Percentiles rank a stretch among this genome's conserved stretches.
Conservation (phyloP, 2,888 invertebrate species). For the Zygothrica quintamaculata region DNA sequence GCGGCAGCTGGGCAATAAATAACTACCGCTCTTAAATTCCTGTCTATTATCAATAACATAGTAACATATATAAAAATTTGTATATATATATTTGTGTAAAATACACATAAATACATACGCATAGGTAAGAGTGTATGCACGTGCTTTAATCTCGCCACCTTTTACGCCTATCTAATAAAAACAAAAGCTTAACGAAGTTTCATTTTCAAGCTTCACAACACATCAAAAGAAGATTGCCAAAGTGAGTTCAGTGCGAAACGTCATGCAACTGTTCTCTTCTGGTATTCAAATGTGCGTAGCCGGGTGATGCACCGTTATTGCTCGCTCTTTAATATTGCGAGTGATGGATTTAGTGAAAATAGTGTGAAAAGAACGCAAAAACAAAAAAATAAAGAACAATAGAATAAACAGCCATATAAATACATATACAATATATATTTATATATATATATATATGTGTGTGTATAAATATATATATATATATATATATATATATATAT, state of each 20-base stretch:
- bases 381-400: conserved; percentile 41
- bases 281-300: conserved; percentile 36
- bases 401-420: conserved; percentile 38
- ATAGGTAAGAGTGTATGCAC: conserved; percentile 28
- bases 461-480: too few species aligned
- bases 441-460: too few species aligned
- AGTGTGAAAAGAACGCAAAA: conserved; percentile 42
- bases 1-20: conserved; percentile 50
- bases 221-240: conserved; percentile 30
- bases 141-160: conserved; percentile 36
- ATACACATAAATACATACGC: conserved; percentile 1
- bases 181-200: conserved; percentile 28
- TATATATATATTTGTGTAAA: too few species aligned
- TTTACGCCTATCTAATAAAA: conserved; percentile 26
- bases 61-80: conserved; percentile 3
- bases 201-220: conserved; percentile 23
- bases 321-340: background rate
- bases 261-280: conserved; percentile 26
- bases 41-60: conserved; percentile 50
- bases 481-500: too few species aligned
- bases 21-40: conserved; percentile 42
- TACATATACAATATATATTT: too few species aligned
- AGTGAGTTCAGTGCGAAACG: conserved; percentile 15
- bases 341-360: conserved; percentile 33
- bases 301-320: conserved; percentile 48